Base-by-base conservation (phyloP, 2,888 invertebrate species). In the Crematogaster levior region DNA sequence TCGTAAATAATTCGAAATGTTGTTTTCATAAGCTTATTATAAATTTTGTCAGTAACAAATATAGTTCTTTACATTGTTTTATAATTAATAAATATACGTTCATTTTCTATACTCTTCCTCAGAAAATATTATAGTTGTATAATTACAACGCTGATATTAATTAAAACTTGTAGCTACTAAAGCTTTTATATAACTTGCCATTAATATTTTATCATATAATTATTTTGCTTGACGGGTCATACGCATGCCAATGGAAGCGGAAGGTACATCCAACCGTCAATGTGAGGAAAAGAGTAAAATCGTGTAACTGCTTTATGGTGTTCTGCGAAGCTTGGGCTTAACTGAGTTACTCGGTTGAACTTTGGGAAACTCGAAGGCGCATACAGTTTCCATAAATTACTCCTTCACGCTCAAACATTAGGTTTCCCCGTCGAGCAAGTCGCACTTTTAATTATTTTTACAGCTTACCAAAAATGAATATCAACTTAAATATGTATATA, bases 351-450 rank as follows among this genome's bases (percentile, higher is more conserved):
- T 66, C 86, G 70, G 68, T 61, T 70, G 66, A 86, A 86, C 83
- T 87, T 87, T 84, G 43, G 81, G 80, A 73, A 86, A 87, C 83
- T 65, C 68, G 84, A 84, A 73, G 82, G 72, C 37, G 84, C 79
- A 83, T 82, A 81, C 83, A 72, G 83, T 84, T 84, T 81, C 86
- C 86, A 88, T 88, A 87, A 88, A 87, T 88, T 87, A 87, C 82
- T 77, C 73, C 46, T 61, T 81, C 74, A 58, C 81, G 46, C 58
- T 79, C 60, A 74, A 80, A 61, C 65, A 75, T 82, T 73, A 82
- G 74, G 58, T 84, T 84, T 60, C 82, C 4, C 40, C 68, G 30
- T 30, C 37, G 56, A 43, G 43, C 43, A 56, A 56, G 56, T 34
- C 18, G 12, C 21, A 43, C 72, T 79, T 56, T 79, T 72, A 79